Base-by-base conservation (phyloP, 2,888 invertebrate genomes). In the Aleiodes alternator region DNA sequence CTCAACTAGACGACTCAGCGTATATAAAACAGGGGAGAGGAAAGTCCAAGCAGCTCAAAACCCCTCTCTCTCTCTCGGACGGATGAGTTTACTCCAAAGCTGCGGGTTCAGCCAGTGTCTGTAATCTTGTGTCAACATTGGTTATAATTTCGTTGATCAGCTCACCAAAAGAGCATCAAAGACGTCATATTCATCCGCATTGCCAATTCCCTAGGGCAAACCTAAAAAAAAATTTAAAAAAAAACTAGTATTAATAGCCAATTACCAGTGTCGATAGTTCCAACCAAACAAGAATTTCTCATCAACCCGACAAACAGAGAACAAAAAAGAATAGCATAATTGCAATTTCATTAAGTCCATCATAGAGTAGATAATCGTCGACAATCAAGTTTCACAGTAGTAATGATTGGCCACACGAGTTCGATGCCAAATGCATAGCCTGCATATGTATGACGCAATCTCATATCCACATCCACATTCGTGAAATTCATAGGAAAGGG, bases 381-480 rank as follows among this genome's bases (percentile, higher is more conserved):
- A 85, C 86, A 87, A 88, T 88, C 88, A 86, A 88, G 87, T 87
- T 88, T 87, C 88, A 86, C 84, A 84, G 83, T 81, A 80, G 83
- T 82, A 80, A 83, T 85, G 87, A 87, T 86, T 85, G 85, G 83
- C 82, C 82, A 80, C 82, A 80, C 82, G 82, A 80, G 82, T 80
- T 80, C 84, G 82, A 85, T 85, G 85, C 85, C 87, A 86, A 85
- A 87, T 85, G 84, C 85, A 86, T 83, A 29, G 43, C 16, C 87
- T 87, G 87, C 88, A 88, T 88, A 88, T 88, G 88, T 86, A 88
- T 88, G 87, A 86, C 83, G 86, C 86, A 88, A 88, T 88, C 87
- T 88, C 87, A 83, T 85, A 86, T 86, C 85, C 83, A 84, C 82
- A 84, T 84, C 82, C 84, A 80, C 82, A 81, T 78, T 79, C 66